Evolutionary conservation across 2,113 vertebrate species (phyloP), one percentile per base, ranked within the genome.

Genomic region (Rafetus swinhoei): DNA sequence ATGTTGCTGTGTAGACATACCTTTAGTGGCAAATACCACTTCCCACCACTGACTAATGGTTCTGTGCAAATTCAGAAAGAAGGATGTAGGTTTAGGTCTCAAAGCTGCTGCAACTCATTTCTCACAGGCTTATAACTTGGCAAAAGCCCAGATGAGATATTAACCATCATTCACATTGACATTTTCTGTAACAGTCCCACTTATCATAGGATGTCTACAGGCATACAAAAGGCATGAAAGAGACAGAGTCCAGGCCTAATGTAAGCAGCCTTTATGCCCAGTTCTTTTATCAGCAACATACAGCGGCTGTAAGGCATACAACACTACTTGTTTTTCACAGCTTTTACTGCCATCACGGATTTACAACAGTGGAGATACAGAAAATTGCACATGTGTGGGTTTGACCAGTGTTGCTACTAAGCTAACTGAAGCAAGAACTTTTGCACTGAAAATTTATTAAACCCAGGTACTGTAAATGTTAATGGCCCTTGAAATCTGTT

Each of bases 281-380:
- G 39, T 29, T 92, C 69, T 62, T 90, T 7, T 2, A 85, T 27
- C 79, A 54, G 50, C 79, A 87, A 59, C 55, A 15, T 1, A 87
- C 10, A 69, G 50, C 15, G 18, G 9, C n/a, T 27, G 56, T 65
- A 82, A 86, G 84, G 35, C 27, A 87, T 82, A 22, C 35, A 45
- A 45, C 39, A 45, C 12, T 24, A 45, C 11, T 39, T 76, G 10
- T 24, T 76, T 74, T 76, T 45, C 15, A 69, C 32, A n/a, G 32
- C 62, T 69, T 69, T 69, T 69, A 8, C 32, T 35, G 9, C 35
- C 81, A 0, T 19, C 82, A 87, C 1, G 79, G 45, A 72, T 79
- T 84, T 95, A 9, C 35, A 79, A 76, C 94, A 79, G 57, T 55
- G 57, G 27, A 39, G 52, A 86, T n/a, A 85, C 82, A 12, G 87